Evolutionary conservation across 1,140 invertebrate species (phyloP).

Genomic region (Apolygus lucorum): DNA sequence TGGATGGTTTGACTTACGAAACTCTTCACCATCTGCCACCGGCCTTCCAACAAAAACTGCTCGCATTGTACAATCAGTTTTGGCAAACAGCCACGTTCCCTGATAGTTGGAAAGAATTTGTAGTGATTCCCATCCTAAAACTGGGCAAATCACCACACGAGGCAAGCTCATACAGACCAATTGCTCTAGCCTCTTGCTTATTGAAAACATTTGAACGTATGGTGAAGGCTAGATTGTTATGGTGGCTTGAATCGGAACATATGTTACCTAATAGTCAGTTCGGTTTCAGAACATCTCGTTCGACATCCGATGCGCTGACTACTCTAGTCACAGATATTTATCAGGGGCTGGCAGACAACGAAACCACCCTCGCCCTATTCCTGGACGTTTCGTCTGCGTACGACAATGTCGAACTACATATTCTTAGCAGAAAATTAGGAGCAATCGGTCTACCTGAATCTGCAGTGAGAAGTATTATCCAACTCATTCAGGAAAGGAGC

Average conservation of each 20-base stretch:
- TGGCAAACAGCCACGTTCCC: background rate
- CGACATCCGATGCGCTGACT: background rate
- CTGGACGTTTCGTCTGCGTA: background rate
- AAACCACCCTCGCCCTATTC: background rate
- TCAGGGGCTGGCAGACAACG: conserved; percentile 1
- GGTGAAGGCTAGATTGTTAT: conserved; percentile 3
- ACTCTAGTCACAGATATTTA: background rate
- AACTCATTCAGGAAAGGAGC: background rate
- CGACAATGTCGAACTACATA: background rate
- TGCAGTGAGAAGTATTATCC: background rate
- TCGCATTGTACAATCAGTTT: background rate
- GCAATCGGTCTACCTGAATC: background rate
- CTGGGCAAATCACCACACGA: background rate
- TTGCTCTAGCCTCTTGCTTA: too few relatives aligned
- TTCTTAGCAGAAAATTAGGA: background rate
- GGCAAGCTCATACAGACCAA: conserved; percentile 13
- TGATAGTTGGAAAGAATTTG: background rate
- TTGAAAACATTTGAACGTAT: conserved; percentile 16
- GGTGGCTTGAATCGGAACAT: conserved; percentile 10
- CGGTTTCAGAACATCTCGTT: conserved; percentile 12
- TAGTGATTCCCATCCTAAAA: conserved; percentile 12
- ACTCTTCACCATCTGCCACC: background rate
- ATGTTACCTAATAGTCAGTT: conserved; percentile 8
- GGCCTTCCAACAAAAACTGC: background rate
- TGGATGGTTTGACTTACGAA: background rate